These are phyloP conservation scores for Pelobates fuscus DNA, from an alignment of 2,113 vertebrate species.

Conservation along the genomic window DNA sequence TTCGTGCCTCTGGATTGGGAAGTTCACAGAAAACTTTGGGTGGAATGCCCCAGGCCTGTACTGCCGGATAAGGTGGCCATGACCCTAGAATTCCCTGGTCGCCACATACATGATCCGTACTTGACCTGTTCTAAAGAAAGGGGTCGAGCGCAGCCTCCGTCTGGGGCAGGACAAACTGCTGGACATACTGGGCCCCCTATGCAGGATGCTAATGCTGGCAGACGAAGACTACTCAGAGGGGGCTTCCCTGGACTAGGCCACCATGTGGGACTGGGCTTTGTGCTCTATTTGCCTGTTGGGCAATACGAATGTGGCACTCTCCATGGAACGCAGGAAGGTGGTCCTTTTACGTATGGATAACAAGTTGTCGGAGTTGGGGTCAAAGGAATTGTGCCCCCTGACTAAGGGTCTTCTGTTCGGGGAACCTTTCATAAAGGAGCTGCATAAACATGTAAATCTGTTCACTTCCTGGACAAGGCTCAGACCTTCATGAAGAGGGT, in stretches of 20 bases:
- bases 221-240: neutral
- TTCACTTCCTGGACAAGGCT: neutral
- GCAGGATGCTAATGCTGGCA: neutral
- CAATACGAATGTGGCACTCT: neutral
- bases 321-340: neutral
- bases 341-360: neutral
- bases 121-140: too few species aligned
- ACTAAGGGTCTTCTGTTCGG: neutral
- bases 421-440: neutral
- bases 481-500: neutral
- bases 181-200: neutral
- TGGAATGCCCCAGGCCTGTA: neutral
- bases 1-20: neutral
- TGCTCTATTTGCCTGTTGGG: neutral
- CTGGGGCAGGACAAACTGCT: neutral
- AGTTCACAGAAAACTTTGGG: neutral
- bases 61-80: too few species aligned
- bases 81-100: neutral
- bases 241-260: neutral
- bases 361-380: neutral
- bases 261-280: neutral
- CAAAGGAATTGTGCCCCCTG: neutral
- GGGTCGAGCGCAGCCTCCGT: too few species aligned
- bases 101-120: neutral
- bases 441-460: neutral